Evolutionary conservation across 2,113 vertebrate species (phyloP).

Genomic region (Sporophila hypoxantha): DNA sequence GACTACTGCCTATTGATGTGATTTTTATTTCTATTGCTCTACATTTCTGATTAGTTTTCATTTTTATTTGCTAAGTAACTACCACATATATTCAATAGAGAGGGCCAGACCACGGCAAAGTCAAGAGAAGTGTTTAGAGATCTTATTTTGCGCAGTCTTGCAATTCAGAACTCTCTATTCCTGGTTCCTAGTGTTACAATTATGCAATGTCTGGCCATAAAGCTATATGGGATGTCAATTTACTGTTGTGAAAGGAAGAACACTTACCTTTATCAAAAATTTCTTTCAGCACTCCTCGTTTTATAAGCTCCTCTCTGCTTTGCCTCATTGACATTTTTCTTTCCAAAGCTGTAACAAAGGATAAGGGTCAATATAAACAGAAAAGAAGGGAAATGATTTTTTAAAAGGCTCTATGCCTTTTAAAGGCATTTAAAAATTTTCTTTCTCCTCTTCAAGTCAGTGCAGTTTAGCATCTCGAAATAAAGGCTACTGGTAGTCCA

Average conservation of each 20-base stretch:
- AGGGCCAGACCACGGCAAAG: neutral
- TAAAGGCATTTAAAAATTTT: neutral
- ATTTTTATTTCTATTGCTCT: neutral
- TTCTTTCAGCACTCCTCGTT: conserved; percentile 94
- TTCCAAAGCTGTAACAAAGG: conserved; percentile 84
- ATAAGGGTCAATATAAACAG: conserved; percentile 16
- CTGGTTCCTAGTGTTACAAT: neutral
- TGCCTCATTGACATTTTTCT: conserved; percentile 96
- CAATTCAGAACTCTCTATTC: neutral
- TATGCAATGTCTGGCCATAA: neutral
- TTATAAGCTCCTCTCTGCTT: conserved; percentile 96
- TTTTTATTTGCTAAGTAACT: neutral
- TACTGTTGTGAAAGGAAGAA: neutral
- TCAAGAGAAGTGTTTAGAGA: neutral
- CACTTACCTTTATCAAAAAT: conserved; percentile 96
- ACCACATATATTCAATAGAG: neutral
- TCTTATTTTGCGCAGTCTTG: neutral
- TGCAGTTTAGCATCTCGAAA: neutral
- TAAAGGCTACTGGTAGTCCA: neutral
- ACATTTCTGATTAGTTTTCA: neutral
- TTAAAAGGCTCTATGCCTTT: neutral
- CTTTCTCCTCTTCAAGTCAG: neutral
- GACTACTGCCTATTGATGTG: neutral
- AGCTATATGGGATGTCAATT: neutral
- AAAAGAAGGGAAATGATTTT: neutral